Conservation (phyloP, 2,797 vertebrate species). For the Poecilia picta region DNA sequence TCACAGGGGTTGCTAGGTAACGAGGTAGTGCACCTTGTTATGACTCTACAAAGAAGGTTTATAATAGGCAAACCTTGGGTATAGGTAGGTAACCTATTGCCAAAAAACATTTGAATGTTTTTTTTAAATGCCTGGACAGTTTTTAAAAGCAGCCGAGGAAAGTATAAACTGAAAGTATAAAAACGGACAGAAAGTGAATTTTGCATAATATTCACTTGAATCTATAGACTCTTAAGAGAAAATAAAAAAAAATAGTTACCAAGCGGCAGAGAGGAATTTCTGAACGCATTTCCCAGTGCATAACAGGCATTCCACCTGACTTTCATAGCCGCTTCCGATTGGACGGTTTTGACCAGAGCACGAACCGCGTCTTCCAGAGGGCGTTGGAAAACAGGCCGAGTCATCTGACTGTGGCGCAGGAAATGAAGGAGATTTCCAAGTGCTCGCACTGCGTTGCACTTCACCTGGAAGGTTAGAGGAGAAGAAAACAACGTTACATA, state of each 20-base stretch:
- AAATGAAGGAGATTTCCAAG: slow-evolving; percentile 95
- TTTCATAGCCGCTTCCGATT: slow-evolving; percentile 95
- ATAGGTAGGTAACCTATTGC: too few species aligned
- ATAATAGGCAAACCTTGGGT: too few species aligned
- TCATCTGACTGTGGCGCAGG: slow-evolving; percentile 87
- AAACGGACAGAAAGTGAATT: too few species aligned
- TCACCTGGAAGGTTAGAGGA: slow-evolving; percentile 82
- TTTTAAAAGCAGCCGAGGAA: too few species aligned
- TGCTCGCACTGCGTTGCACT: slow-evolving; percentile 92
- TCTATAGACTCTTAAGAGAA: not conserved
- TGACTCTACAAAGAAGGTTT: too few species aligned
- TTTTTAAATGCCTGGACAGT: too few species aligned
- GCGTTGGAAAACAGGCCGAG: slow-evolving; percentile 85
- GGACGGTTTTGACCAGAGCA: slow-evolving; percentile 89
- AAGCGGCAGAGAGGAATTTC: slow-evolving; percentile 89
- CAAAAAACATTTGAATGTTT: too few species aligned
- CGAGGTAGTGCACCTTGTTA: too few species aligned
- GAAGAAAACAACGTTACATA: not conserved
- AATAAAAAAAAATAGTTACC: slow-evolving; percentile 76
- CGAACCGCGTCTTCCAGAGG: slow-evolving; percentile 88
- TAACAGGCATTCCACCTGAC: slow-evolving; percentile 98
- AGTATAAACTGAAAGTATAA: too few species aligned
- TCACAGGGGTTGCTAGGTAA: too few species aligned
- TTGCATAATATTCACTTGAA: not conserved
- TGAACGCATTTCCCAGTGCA: slow-evolving; percentile 94